phyloP scores from a whole-genome alignment of 2,797 vertebrate species.

The Novumbra hubbsi region DNA sequence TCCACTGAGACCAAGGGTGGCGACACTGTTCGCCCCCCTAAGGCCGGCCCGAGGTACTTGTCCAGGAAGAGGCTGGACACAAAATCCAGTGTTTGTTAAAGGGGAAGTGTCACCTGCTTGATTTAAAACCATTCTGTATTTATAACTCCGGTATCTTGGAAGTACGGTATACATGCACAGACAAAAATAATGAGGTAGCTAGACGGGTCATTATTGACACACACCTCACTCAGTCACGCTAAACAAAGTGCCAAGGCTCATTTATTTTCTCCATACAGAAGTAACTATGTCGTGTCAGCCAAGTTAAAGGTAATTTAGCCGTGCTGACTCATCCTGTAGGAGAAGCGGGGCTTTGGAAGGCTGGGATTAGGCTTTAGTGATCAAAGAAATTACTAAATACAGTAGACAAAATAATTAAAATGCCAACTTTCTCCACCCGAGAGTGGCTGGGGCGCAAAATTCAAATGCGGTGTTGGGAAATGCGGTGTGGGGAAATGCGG shows the following conservation, averaged over 20 bases:
- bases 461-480: not conserved
- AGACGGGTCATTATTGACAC: not conserved
- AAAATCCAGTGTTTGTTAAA: conserved; percentile 29
- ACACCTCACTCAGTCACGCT: conserved; percentile 26
- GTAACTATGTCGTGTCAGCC: not conserved
- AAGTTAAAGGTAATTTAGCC: not conserved
- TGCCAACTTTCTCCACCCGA: not conserved
- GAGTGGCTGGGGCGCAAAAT: not conserved
- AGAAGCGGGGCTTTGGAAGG: not conserved
- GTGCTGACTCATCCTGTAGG: not conserved
- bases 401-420: not conserved
- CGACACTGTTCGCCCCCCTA: too few relatives aligned
- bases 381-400: not conserved
- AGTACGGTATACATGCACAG: conserved; percentile 15
- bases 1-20: too few relatives aligned
- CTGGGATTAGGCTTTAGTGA: not conserved
- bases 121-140: conserved; percentile 45
- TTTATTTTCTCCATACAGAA: conserved; percentile 19
- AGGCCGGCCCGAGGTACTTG: too few relatives aligned
- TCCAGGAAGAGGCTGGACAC: conserved; percentile 11
- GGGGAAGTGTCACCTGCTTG: conserved; percentile 31
- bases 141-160: conserved; percentile 28
- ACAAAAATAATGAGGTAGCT: conserved; percentile 31
- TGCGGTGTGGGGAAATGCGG: not conserved
- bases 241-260: not conserved